phyloP scores from a whole-genome alignment of 2,113 vertebrate genomes.

The Vulpes ferrilata region DNA sequence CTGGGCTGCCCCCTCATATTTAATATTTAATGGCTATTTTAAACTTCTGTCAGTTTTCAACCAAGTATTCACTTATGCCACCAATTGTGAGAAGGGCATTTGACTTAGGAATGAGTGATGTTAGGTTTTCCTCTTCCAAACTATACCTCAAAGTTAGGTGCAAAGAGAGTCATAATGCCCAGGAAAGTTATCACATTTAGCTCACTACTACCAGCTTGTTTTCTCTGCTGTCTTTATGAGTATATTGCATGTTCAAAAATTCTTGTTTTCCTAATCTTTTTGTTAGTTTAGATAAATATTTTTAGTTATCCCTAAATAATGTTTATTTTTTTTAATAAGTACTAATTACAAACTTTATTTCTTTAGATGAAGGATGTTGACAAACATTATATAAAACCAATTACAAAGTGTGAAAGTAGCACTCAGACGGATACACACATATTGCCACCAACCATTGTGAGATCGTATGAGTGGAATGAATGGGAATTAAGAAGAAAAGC shows the following conservation, averaged over 20 bases:
- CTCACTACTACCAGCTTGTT: not conserved
- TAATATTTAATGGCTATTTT: slow-evolving; percentile 46
- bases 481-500: slow-evolving; percentile 97
- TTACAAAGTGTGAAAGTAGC: slow-evolving; percentile 88
- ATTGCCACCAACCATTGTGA: slow-evolving; percentile 91
- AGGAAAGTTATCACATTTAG: slow-evolving; percentile 1
- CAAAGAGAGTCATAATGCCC: not conserved
- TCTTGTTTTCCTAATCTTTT: slow-evolving; percentile 55
- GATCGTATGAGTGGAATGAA: slow-evolving; percentile 97
- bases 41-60: slow-evolving; percentile 21
- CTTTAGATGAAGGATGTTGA: slow-evolving; percentile 86
- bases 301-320: not conserved
- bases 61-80: not conserved
- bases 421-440: slow-evolving; percentile 96
- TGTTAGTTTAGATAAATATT: slow-evolving; percentile 42
- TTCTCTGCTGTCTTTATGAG: slow-evolving; percentile 45
- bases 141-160: not conserved
- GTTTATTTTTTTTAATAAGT: not conserved
- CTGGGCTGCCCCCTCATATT: not conserved
- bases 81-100: not conserved
- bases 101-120: not conserved
- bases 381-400: slow-evolving; percentile 83
- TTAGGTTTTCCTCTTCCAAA: not conserved
- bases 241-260: slow-evolving; percentile 4
- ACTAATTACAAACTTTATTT: slow-evolving; percentile 72